A percentile compares a stretch with the other conserved stretches of the same genome.
Evolutionary conservation across 2,888 invertebrate species (phyloP).

Genomic region (Athripsodes cinereus): DNA sequence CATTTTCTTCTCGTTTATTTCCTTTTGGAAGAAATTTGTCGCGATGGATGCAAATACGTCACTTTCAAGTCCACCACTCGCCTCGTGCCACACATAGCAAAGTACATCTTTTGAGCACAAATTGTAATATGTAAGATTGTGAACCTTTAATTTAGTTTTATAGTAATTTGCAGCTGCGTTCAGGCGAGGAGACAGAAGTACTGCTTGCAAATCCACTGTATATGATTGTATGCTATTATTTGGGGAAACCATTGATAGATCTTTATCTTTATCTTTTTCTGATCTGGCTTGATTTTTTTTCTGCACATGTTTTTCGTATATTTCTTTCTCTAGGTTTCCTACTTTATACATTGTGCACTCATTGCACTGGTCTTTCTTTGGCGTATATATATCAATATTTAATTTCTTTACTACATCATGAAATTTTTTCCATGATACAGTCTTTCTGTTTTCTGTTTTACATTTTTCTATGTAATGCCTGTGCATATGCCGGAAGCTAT

Average conservation of each 20-base stretch:
- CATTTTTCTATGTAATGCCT: neutral
- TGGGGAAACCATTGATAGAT: neutral
- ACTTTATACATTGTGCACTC: neutral
- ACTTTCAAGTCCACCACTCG: neutral
- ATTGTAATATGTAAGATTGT: neutral
- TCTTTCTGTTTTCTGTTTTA: neutral
- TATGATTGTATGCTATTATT: neutral
- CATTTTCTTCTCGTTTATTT: neutral
- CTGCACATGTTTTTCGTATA: too few relatives aligned
- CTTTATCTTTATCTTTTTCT: slow-evolving; percentile 1
- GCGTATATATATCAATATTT: neutral
- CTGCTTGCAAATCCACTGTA: neutral
- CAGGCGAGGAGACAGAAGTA: neutral
- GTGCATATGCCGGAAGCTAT: neutral
- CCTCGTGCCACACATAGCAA: slow-evolving; percentile 1
- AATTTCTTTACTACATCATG: neutral
- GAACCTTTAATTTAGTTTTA: neutral
- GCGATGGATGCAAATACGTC: neutral
- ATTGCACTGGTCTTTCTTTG: neutral
- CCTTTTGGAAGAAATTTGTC: neutral
- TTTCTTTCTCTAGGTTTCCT: neutral
- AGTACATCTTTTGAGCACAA: neutral
- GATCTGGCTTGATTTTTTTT: neutral
- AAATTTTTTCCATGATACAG: neutral
- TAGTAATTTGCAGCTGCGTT: neutral